phyloP scores from a whole-genome alignment of 2,113 vertebrate species.

The Scomber colias region DNA sequence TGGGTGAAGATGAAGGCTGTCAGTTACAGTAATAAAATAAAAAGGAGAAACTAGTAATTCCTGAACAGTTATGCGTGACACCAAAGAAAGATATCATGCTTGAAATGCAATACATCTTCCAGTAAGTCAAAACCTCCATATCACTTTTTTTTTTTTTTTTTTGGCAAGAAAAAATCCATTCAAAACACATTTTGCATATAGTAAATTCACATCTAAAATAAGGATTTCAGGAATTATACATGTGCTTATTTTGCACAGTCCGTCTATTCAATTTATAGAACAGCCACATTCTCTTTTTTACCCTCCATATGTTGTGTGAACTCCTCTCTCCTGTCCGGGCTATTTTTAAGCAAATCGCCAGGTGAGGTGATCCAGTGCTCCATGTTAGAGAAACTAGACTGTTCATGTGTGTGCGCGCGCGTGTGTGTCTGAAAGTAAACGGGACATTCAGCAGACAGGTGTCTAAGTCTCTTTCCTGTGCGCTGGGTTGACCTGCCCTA shows the following conservation, averaged over 20 bases:
- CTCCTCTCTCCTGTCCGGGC: conserved; percentile 42
- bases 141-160: not conserved
- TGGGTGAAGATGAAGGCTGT: not conserved
- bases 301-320: conserved; percentile 24
- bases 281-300: conserved; percentile 23
- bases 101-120: not conserved
- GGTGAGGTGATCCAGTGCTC: conserved; percentile 35
- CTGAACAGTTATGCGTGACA: not conserved
- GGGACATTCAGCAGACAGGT: conserved; percentile 67
- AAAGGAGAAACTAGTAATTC: not conserved
- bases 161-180: no score
- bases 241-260: not conserved
- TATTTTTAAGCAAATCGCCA: conserved; percentile 18
- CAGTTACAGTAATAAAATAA: not conserved
- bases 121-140: not conserved
- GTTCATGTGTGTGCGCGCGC: not conserved
- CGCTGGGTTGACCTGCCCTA: conserved; percentile 62
- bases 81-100: not conserved
- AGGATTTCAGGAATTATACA: no score
- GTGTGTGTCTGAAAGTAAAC: conserved; percentile 57
- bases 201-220: no score
- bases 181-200: not conserved
- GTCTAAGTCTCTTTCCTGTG: conserved; percentile 57
- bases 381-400: not conserved
- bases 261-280: not conserved